Base-by-base conservation (phyloP, 2,797 vertebrate genomes). In the Busarellus nigricollis region DNA sequence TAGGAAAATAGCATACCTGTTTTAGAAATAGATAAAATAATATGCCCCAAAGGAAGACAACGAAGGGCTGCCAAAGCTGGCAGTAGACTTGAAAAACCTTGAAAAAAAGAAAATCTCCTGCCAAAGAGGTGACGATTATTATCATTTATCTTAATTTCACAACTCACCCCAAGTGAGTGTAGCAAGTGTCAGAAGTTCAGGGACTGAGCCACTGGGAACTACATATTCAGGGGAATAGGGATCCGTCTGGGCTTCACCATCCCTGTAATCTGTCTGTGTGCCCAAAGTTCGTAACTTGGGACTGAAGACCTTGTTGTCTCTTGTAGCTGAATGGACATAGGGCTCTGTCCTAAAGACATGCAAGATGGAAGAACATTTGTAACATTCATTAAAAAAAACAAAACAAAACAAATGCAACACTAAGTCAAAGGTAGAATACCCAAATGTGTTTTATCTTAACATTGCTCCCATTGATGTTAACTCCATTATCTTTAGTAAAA, bases 241-340 rank as follows among this genome's bases (percentile, higher is more conserved):
- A 72, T 99, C 99, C 4, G 99, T 99, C 96, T 99, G 99, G 15
- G 98, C 93, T 96, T 99, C 99, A 31, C 98, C 98, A 92, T 99
- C 99, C 70, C 99, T 98, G 96, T 99, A 99, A 96, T 99, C 99
- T 2, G 99, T 99, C 97, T 99, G 99, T n/a, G 99, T 98, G 12
- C 97, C 98, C 87, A 99, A 98, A 2, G 98, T 99, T 81, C 58
- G 93, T 92, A 98, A 98, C 25, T 83, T 59, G 49, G 90, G 94
- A 52, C 57, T 40, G 17, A 73, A 15, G 54, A 44, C 10, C 7
- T 47, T 59, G 40, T 76, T 96, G 74, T 87, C 63, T 55, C 29
- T 19, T 77, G 50, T 31, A 58, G 67, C 10, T 73, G 67, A 59
- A 59, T 65, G 58, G 29, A 45, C 47, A 81, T 8, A 74, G 1